phyloP scores from a whole-genome alignment of 2,113 vertebrate genomes.

The Craseonycteris thonglongyai region DNA sequence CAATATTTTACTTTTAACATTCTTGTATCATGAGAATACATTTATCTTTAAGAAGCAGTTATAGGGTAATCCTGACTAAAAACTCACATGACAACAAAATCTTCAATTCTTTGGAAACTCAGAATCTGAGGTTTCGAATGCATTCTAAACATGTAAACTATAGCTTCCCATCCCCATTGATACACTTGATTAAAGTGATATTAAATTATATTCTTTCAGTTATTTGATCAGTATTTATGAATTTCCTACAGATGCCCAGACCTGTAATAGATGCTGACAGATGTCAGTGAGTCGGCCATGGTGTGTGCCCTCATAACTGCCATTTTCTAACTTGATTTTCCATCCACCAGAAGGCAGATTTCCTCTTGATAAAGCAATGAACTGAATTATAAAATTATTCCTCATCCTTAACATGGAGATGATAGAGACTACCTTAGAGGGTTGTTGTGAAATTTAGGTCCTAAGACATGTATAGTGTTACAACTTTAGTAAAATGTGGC shows the following conservation, averaged over 20 bases:
- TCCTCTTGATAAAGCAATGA: neutral
- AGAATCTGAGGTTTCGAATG: neutral
- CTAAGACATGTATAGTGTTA: neutral
- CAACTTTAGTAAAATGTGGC: neutral
- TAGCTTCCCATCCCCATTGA: neutral
- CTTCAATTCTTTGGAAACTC: neutral
- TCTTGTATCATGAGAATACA: neutral
- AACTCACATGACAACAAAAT: neutral
- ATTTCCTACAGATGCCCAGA: neutral
- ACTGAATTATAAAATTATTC: neutral
- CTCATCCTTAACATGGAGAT: neutral
- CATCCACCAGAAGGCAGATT: neutral
- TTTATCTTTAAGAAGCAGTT: slow-evolving; percentile 36
- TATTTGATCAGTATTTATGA: neutral
- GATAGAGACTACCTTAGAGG: neutral
- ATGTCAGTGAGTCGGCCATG: neutral
- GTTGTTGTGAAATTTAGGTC: neutral
- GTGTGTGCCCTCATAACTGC: neutral
- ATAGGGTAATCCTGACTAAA: slow-evolving; percentile 18
- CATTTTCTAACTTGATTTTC: neutral
- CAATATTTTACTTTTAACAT: slow-evolving; percentile 32
- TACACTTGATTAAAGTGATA: neutral
- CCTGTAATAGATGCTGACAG: neutral
- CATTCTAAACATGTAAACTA: neutral
- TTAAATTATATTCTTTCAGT: neutral